Conservation (phyloP, 2,888 invertebrate species). For the Leptopilina syphax region DNA sequence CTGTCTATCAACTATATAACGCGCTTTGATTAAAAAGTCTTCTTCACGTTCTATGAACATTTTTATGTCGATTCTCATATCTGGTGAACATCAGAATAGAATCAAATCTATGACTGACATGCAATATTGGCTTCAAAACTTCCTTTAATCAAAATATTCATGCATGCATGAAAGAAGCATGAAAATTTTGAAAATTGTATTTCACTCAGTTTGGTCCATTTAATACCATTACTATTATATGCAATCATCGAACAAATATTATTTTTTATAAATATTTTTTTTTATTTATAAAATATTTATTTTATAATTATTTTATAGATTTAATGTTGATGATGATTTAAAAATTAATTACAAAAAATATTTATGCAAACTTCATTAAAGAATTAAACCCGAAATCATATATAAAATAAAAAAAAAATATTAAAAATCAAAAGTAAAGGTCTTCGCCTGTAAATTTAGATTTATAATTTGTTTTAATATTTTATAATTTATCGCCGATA, state of each 20-base stretch:
- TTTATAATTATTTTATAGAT: too few species aligned
- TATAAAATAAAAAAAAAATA: too few species aligned
- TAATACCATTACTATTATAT: too few species aligned
- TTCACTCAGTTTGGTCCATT: neutral
- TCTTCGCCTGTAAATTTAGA: too few species aligned
- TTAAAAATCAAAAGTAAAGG: too few species aligned
- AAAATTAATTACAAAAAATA: too few species aligned
- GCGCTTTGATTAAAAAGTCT: neutral
- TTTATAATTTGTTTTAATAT: too few species aligned
- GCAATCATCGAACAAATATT: neutral
- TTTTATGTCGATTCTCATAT: slow-evolving; percentile 25
- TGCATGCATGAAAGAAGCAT: neutral
- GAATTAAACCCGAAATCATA: too few species aligned
- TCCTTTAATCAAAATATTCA: slow-evolving; percentile 11
- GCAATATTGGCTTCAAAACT: slow-evolving; percentile 13
- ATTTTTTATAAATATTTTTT: neutral
- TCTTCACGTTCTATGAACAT: slow-evolving; percentile 19
- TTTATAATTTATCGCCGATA: too few species aligned
- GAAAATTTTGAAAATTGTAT: neutral
- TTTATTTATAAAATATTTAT: neutral
- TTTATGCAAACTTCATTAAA: too few species aligned
- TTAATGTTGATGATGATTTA: too few species aligned
- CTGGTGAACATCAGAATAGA: neutral
- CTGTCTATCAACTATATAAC: slow-evolving; percentile 1
- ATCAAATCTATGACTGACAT: neutral